Base-by-base conservation (phyloP, 2,797 vertebrate genomes). In the Mus minutoides region DNA sequence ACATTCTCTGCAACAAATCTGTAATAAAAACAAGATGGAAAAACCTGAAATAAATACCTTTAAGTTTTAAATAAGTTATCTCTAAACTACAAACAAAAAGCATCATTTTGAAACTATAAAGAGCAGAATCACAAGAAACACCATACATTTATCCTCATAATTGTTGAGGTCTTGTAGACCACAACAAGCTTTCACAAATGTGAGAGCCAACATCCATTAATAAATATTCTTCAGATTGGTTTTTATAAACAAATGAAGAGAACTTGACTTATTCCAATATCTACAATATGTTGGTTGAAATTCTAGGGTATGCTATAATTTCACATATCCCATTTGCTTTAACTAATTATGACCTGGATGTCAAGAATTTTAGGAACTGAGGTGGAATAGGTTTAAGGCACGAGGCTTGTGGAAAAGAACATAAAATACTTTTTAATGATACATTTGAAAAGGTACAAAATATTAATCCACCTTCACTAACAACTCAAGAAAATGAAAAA, bases 91-190 rank as follows among this genome's bases (percentile, higher is more conserved):
- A 94, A 94, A 95, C 6, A 90, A 95, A 95, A 95, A 83, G 52
- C 16, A 16, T 64, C 79, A 73, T 94, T 97, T 83, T 85, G 17
- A 90, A 93, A 85, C 13, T 90, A 93, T 56, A 91, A 94, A 97
- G 95, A 43, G n/a, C 43, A 96, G 56, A 54, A 34, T 1, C 77
- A 82, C 87, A 92, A 88, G 46, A 96, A 91, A 58, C 19, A 89
- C 4, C 56, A 43, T 40, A 16, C 49, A 93, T 89, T 85, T 91
- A 64, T 3, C n/a, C 58, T 82, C 14, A 60, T 14, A 92, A 80
- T 78, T 85, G 93, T 1, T 49, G 49, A 49, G 49, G 49, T 49
- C 49, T 49, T 49, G 49, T 49, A 49, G 49, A 49, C 49, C 49
- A 49, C 37, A 96, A 12, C 5, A 69, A 84, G 14, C 78, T 37